Conservation (phyloP, 2,113 vertebrate species). For the Geococcyx californianus region DNA sequence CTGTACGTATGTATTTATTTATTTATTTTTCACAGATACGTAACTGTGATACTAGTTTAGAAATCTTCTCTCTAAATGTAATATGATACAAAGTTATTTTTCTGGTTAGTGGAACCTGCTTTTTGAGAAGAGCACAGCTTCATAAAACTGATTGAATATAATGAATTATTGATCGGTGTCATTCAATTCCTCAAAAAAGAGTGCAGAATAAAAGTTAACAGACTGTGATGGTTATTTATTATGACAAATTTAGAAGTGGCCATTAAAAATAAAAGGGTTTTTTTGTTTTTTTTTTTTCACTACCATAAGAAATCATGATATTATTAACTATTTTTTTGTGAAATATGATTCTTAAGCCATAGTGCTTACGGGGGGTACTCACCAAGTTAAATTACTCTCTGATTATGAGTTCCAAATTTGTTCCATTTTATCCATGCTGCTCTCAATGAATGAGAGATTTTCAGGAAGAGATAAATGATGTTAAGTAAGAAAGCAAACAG, state of each 20-base stretch:
- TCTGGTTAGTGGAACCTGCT: background rate
- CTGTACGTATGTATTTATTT: background rate
- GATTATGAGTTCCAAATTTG: background rate
- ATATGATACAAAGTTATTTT: background rate
- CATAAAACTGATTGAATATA: constrained; percentile 13
- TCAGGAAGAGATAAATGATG: background rate
- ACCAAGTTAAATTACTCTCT: background rate
- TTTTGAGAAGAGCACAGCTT: background rate
- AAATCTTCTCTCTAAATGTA: no score
- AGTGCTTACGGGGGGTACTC: no score
- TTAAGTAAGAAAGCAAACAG: background rate
- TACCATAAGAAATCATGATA: background rate
- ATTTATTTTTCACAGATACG: background rate
- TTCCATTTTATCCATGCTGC: background rate
- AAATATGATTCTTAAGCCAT: background rate
- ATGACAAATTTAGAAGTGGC: background rate
- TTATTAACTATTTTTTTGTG: background rate
- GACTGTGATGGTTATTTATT: background rate
- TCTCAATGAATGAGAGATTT: background rate
- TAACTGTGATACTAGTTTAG: background rate
- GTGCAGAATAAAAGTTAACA: constrained; percentile 29
- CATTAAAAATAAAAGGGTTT: background rate
- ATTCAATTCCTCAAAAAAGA: background rate
- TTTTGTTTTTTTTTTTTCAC: background rate
- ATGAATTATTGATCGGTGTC: background rate